Conservation (phyloP, 2,888 invertebrate species). For the Archips xylosteana region DNA sequence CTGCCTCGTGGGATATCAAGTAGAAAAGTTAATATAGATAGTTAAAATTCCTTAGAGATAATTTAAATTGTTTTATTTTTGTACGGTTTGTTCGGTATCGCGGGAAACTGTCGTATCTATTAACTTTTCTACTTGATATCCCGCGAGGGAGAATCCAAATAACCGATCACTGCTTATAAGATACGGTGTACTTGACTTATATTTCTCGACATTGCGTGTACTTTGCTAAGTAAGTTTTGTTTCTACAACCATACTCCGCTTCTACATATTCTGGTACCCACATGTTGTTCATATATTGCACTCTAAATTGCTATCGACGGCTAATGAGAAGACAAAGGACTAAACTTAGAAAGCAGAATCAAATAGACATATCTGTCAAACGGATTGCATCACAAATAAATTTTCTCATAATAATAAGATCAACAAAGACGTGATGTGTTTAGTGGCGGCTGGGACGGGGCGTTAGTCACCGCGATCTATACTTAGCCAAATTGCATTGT, state of each 20-base stretch:
- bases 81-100: too few species aligned
- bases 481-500: constrained; percentile 84
- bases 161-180: too few species aligned
- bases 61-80: too few species aligned
- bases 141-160: too few species aligned
- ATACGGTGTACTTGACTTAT: too few species aligned
- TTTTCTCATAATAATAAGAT: constrained; percentile 82
- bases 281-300: neutral
- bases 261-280: neutral
- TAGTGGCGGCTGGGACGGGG: constrained; percentile 64
- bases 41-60: too few species aligned
- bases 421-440: constrained; percentile 75
- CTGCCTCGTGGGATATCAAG: too few species aligned
- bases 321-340: constrained; percentile 34
- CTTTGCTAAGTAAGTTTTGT: neutral
- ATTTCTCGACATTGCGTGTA: neutral
- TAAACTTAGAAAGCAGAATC: constrained; percentile 20
- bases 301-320: constrained; percentile 16
- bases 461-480: constrained; percentile 81
- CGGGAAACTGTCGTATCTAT: too few species aligned
- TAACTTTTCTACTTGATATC: too few species aligned
- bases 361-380: constrained; percentile 65
- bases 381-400: constrained; percentile 78
- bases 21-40: too few species aligned
- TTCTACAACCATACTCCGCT: constrained; percentile 4